Percentiles rank a stretch among this genome's conserved stretches.
These are phyloP conservation scores for Epicampocera succincta DNA, from an alignment of 2,888 invertebrate genomes.

Conservation along the genomic window DNA sequence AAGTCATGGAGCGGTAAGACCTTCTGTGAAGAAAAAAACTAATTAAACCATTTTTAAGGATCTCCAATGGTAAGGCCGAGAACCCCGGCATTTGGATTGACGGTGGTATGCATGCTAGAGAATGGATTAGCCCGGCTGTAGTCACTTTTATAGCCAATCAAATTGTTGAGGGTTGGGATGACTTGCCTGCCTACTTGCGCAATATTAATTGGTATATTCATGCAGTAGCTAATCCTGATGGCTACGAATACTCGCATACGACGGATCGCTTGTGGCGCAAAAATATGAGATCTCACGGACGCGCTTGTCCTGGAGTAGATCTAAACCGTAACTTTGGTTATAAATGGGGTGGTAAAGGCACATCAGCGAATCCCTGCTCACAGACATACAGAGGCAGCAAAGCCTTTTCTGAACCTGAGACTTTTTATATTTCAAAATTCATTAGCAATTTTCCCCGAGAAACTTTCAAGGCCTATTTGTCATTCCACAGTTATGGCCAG, in stretches of 20 bases:
- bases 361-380: conserved; percentile 90
- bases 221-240: conserved; percentile 91
- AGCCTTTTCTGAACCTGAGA: conserved; percentile 94
- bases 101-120: conserved; percentile 92
- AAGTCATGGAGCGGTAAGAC: conserved; percentile 61
- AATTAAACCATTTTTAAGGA: conserved; percentile 79
- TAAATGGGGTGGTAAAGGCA: conserved; percentile 93
- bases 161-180: conserved; percentile 86
- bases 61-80: conserved; percentile 86
- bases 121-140: conserved; percentile 93
- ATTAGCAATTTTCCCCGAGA: conserved; percentile 82
- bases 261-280: conserved; percentile 92
- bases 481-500: conserved; percentile 93
- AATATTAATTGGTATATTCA: conserved; percentile 92
- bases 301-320: conserved; percentile 88
- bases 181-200: conserved; percentile 86
- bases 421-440: conserved; percentile 85
- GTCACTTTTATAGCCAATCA: conserved; percentile 89
- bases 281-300: conserved; percentile 84
- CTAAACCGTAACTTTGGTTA: conserved; percentile 94
- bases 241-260: conserved; percentile 93
- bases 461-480: conserved; percentile 86
- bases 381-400: conserved; percentile 90
- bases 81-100: conserved; percentile 88
- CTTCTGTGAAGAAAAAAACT: not conserved